A percentile compares a stretch with the other conserved stretches of the same genome.
Evolutionary conservation across 35 echinoderm and acorn worm genomes (phyloP).

Genomic region (Eucidaris tribuloides): DNA sequence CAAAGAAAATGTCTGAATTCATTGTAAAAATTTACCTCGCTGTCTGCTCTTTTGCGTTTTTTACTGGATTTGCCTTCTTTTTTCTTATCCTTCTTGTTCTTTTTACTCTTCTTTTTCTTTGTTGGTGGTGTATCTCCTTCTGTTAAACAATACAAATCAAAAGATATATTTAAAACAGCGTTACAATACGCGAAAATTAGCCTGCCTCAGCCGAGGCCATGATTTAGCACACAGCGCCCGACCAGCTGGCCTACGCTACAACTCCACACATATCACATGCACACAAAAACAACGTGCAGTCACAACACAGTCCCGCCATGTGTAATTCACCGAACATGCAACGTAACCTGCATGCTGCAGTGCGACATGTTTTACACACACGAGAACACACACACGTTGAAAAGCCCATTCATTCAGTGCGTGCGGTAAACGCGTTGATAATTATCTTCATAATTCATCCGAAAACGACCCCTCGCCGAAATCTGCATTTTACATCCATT

Average conservation of each 20-base stretch:
- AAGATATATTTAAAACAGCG: not conserved
- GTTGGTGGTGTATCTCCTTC: slow-evolving; percentile 66
- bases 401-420: slow-evolving; percentile 18
- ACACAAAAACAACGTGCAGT: no score
- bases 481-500: not conserved
- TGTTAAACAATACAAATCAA: slow-evolving; percentile 57
- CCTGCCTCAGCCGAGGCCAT: no score
- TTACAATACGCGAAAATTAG: no score
- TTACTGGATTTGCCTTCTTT: slow-evolving; percentile 66
- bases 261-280: no score
- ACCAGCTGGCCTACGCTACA: no score
- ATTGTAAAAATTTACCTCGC: slow-evolving; percentile 52
- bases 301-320: no score
- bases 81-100: slow-evolving; percentile 94
- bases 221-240: no score
- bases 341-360: no score
- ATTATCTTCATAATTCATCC: slow-evolving; percentile 36
- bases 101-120: slow-evolving; percentile 97
- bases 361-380: no score
- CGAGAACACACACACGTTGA: slow-evolving; percentile 5
- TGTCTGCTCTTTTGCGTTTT: slow-evolving; percentile 84
- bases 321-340: no score
- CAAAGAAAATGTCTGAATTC: no score
- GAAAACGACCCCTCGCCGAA: not conserved
- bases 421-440: slow-evolving; percentile 14